phyloP scores from a whole-genome alignment of 2,797 vertebrate genomes.

The Spea hammondii region DNA sequence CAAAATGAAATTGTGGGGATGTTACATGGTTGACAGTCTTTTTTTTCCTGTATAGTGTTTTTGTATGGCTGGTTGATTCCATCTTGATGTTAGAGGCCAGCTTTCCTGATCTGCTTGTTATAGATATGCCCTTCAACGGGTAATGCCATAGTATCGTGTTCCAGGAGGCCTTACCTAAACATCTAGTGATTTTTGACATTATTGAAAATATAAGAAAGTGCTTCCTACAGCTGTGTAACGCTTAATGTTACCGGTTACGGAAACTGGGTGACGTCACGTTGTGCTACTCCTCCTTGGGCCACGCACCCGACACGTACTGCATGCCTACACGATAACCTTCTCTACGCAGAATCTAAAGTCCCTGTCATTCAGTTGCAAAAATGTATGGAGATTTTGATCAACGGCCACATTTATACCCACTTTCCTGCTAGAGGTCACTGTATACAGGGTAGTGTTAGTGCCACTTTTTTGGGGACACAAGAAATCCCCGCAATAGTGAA shows the following conservation, averaged over 20 bases:
- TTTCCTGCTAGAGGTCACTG: background rate
- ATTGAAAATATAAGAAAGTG: slow-evolving; percentile 6
- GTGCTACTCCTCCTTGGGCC: background rate
- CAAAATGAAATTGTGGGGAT: background rate
- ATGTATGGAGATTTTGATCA: background rate
- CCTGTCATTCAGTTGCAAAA: background rate
- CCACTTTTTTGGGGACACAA: background rate
- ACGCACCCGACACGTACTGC: background rate
- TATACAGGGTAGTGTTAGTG: background rate
- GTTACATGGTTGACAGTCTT: slow-evolving; percentile 7
- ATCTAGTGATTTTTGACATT: slow-evolving; percentile 3
- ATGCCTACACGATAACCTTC: background rate
- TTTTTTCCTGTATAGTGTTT: background rate
- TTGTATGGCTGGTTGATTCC: slow-evolving; percentile 9
- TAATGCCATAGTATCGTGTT: slow-evolving; percentile 12
- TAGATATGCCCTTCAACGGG: slow-evolving; percentile 16
- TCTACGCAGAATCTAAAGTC: background rate
- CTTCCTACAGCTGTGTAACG: slow-evolving; percentile 19
- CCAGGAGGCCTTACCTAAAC: background rate
- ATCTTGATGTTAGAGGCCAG: background rate
- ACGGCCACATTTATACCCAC: background rate
- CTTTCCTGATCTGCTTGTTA: slow-evolving; percentile 14
- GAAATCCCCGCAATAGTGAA: background rate
- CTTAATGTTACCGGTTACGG: background rate
- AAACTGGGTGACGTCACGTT: background rate